Evolutionary conservation across 2,113 vertebrate genomes (phyloP), one percentile per base, ranked within the genome.

Genomic region (Gallinago media): DNA sequence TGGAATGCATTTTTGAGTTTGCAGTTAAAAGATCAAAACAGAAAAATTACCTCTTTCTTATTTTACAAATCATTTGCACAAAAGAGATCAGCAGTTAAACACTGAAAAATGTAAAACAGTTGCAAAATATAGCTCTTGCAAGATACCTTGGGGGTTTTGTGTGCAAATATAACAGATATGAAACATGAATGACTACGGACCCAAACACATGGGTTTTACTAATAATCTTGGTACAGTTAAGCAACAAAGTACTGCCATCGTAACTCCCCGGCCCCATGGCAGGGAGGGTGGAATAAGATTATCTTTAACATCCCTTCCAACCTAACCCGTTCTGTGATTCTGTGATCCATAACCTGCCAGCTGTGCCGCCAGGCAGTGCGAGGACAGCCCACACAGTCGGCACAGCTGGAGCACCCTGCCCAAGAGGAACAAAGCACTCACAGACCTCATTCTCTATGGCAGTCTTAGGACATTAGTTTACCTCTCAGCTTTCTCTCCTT

Each of bases 261-360:
- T 22, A 38, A 29, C 8, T 71, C 54, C 40, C 36, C 0, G 0
- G n/a, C n/a, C n/a, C n/a, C n/a, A n/a, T n/a, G n/a, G n/a, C n/a
- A n/a, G n/a, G n/a, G n/a, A n/a, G n/a, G n/a, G n/a, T n/a, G n/a
- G n/a, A n/a, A n/a, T n/a, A n/a, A n/a, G n/a, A n/a, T n/a, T n/a
- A n/a, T n/a, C n/a, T n/a, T n/a, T n/a, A n/a, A n/a, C n/a, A n/a
- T n/a, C n/a, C n/a, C n/a, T n/a, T n/a, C n/a, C n/a, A n/a, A n/a
- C n/a, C n/a, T n/a, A n/a, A n/a, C n/a, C n/a, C n/a, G n/a, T n/a
- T n/a, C n/a, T n/a, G n/a, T n/a, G n/a, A n/a, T n/a, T n/a, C n/a
- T n/a, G n/a, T n/a, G n/a, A n/a, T n/a, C n/a, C n/a, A 2, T 26
- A 27, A 32, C 19, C 47, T 11, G n/a, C 75, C 18, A 46, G 29